Evolutionary conservation across 1,140 invertebrate genomes (phyloP).

Genomic region (Neodiprion pinetum): DNA sequence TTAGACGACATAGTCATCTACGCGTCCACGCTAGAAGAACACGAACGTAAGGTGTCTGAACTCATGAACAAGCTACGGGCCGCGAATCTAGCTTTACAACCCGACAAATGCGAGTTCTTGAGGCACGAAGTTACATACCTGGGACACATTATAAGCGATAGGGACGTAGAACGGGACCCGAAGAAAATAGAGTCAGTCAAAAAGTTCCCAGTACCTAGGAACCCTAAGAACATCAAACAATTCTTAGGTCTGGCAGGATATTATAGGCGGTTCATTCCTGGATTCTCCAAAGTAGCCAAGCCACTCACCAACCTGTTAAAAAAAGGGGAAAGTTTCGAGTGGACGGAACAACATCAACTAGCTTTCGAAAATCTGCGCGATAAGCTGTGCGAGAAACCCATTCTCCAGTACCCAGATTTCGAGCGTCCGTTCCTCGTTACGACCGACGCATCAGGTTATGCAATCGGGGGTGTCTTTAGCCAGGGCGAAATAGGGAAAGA

Average conservation of each 20-base stretch:
- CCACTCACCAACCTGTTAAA: constrained; percentile 36
- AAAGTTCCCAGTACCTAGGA: neutral
- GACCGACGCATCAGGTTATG: constrained; percentile 21
- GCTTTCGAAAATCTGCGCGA: constrained; percentile 31
- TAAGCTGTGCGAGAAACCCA: constrained; percentile 13
- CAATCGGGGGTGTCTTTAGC: constrained; percentile 24
- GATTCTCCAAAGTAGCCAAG: constrained; percentile 34
- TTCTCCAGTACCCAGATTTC: neutral
- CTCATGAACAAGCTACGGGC: constrained; percentile 43
- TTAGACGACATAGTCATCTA: constrained; percentile 57
- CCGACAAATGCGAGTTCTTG: constrained; percentile 40
- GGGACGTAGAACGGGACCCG: constrained; percentile 33
- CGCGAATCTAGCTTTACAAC: constrained; percentile 35
- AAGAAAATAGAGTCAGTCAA: constrained; percentile 35
- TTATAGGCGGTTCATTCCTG: constrained; percentile 38
- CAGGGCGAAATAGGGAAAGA: constrained; percentile 21
- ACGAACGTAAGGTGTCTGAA: constrained; percentile 39
- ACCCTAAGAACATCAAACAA: constrained; percentile 43
- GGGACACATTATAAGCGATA: constrained; percentile 1
- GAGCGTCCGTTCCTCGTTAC: neutral
- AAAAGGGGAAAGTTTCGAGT: constrained; percentile 9
- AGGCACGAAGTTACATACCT: constrained; percentile 43
- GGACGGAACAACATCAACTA: constrained; percentile 27
- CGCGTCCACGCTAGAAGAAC: constrained; percentile 43
- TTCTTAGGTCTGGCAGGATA: constrained; percentile 49